Evolutionary conservation across 2,113 vertebrate species (phyloP).

Genomic region (Varanus komodoensis): DNA sequence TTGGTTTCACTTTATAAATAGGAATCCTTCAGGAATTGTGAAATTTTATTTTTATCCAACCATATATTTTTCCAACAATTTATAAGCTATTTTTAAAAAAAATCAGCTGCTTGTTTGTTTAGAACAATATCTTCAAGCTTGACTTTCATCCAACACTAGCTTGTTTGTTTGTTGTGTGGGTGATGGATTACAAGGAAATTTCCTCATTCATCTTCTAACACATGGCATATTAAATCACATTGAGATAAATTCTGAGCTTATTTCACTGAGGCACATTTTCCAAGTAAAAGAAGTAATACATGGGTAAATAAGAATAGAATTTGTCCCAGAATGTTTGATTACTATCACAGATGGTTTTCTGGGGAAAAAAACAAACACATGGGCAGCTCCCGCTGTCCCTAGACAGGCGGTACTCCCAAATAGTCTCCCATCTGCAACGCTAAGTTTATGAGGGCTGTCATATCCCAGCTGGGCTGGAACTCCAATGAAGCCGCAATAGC

Average conservation of each 20-base stretch:
- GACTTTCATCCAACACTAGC: constrained; percentile 13
- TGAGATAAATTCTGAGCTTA: constrained; percentile 1
- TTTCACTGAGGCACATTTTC: constrained; percentile 8
- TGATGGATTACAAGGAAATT: constrained; percentile 41
- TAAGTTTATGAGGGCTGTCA: constrained; percentile 32
- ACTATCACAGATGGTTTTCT: constrained; percentile 7
- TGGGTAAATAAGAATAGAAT: constrained; percentile 27
- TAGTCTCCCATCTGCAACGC: constrained; percentile 13
- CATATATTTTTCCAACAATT: not conserved
- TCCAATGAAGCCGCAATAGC: not conserved
- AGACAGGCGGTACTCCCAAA: not conserved
- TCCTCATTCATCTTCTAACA: constrained; percentile 40
- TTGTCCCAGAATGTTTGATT: constrained; percentile 1
- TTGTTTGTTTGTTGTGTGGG: not conserved
- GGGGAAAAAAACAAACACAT: not conserved
- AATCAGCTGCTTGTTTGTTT: constrained; percentile 11
- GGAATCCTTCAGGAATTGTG: not conserved
- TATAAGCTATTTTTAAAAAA: not conserved
- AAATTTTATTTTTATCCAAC: not conserved
- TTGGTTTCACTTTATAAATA: not conserved
- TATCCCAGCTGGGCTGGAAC: constrained; percentile 22
- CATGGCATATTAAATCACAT: constrained; percentile 39
- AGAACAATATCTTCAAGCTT: constrained; percentile 33
- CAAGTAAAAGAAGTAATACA: constrained; percentile 2
- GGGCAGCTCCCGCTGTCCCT: not conserved